These are phyloP conservation scores for Sebastes flavidus DNA, from an alignment of 2,797 vertebrate genomes.

Conservation along the genomic window DNA sequence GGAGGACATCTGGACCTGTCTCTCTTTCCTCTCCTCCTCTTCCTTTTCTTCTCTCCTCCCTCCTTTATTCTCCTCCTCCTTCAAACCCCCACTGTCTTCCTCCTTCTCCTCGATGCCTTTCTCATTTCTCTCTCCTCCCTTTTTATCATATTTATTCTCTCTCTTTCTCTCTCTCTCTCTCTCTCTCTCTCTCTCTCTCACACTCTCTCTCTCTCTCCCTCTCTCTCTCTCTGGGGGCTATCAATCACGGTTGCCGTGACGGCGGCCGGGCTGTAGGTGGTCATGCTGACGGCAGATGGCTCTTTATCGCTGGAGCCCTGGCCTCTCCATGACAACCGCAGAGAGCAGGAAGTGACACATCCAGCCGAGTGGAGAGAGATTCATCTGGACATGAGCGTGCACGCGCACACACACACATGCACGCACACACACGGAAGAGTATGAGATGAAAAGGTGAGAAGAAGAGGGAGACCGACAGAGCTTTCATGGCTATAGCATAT, in stretches of 20 bases:
- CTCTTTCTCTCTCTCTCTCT: too few relatives aligned
- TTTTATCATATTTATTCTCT: background rate
- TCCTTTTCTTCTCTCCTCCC: background rate
- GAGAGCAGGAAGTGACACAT: conserved; percentile 83
- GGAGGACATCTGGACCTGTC: conserved; percentile 74
- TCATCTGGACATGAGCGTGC: conserved; percentile 69
- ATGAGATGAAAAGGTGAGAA: conserved; percentile 23
- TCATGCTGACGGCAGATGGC: conserved; percentile 82
- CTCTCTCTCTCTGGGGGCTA: conserved; percentile 71
- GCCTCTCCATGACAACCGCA: conserved; percentile 78
- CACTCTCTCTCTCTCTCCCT: background rate
- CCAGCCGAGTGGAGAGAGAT: conserved; percentile 74
- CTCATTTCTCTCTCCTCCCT: background rate
- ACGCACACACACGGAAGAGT: conserved; percentile 22
- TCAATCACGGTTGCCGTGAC: conserved; percentile 77
- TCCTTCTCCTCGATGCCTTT: background rate
- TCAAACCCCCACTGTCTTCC: background rate
- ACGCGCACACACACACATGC: conserved; percentile 24
- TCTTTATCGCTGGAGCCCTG: conserved; percentile 79
- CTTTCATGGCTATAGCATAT: too few relatives aligned
- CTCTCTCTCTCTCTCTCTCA: background rate
- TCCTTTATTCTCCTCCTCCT: background rate
- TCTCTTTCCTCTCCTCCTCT: background rate
- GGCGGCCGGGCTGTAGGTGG: conserved; percentile 76
- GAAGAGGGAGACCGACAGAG: background rate